phyloP scores from a whole-genome alignment of 2,113 vertebrate species.

The Vulpes lagopus region DNA sequence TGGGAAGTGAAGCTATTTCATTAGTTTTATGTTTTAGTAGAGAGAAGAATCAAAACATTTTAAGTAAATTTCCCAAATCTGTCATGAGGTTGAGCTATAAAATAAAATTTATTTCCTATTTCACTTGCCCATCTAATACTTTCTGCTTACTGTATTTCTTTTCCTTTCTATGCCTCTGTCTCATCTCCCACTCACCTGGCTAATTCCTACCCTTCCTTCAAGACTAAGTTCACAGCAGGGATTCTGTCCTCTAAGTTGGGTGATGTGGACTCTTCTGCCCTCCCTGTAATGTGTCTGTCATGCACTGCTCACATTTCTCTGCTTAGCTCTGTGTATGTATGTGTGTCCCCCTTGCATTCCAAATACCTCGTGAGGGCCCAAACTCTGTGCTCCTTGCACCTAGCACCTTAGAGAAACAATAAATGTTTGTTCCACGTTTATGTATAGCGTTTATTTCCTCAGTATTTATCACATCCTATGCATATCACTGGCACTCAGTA shows the following conservation, averaged over 20 bases:
- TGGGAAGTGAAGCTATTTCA: not conserved
- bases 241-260: not conserved
- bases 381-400: not conserved
- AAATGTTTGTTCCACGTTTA: not conserved
- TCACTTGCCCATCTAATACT: not conserved
- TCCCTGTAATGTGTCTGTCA: not conserved
- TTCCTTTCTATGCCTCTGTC: not conserved
- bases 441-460: not conserved
- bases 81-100: not conserved
- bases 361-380: not conserved
- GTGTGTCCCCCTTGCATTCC: not conserved
- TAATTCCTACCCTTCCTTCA: not conserved
- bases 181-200: not conserved
- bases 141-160: not conserved
- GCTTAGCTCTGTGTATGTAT: not conserved
- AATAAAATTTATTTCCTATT: not conserved
- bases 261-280: not conserved
- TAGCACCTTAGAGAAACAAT: not conserved
- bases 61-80: not conserved
- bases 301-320: not conserved
- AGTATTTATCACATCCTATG: not conserved
- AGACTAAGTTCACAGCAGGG: not conserved
- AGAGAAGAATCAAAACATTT: slow-evolving; percentile 12
- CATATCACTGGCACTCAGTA: not conserved
- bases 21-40: not conserved